A percentile compares a stretch with the other conserved stretches of the same genome.
Conservation (phyloP, 2,113 vertebrate genomes). For the Muntiacus muntjak region DNA sequence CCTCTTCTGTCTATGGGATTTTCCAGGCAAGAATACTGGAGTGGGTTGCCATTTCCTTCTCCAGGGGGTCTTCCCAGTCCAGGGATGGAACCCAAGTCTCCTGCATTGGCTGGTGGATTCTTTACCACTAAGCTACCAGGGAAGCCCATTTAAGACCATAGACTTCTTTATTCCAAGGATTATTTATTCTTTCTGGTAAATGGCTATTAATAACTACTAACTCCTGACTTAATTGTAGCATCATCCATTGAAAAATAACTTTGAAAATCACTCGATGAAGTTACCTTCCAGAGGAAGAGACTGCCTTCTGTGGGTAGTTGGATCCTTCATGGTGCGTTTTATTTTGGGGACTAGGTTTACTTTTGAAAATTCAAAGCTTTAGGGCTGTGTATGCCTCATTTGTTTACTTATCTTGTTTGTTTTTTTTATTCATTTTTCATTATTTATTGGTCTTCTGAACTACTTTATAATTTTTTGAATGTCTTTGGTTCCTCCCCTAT, state of each 20-base stretch:
- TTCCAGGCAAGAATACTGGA: not conserved
- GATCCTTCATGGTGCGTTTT: not conserved
- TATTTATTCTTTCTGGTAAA: constrained; percentile 14
- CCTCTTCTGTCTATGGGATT: not conserved
- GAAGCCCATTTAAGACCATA: not conserved
- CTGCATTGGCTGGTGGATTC: not conserved
- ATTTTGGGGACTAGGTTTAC: not conserved
- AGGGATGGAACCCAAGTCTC: not conserved
- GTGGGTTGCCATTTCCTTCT: not conserved
- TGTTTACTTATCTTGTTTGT: not conserved
- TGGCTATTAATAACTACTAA: not conserved
- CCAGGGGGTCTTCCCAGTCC: not conserved
- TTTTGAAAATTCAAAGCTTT: not conserved
- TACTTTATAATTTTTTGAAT: not conserved
- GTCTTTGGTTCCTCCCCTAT: not conserved
- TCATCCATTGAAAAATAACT: not conserved
- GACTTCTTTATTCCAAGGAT: not conserved
- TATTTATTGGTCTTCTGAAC: not conserved
- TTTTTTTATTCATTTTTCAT: not conserved
- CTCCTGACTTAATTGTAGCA: constrained; percentile 23
- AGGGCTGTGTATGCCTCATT: not conserved
- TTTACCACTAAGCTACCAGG: not conserved
- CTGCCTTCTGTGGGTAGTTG: accelerated
- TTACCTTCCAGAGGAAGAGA: not conserved
- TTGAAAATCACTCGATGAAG: not conserved